Conservation (phyloP, 1,140 invertebrate genomes). For the Batillaria attramentaria region DNA sequence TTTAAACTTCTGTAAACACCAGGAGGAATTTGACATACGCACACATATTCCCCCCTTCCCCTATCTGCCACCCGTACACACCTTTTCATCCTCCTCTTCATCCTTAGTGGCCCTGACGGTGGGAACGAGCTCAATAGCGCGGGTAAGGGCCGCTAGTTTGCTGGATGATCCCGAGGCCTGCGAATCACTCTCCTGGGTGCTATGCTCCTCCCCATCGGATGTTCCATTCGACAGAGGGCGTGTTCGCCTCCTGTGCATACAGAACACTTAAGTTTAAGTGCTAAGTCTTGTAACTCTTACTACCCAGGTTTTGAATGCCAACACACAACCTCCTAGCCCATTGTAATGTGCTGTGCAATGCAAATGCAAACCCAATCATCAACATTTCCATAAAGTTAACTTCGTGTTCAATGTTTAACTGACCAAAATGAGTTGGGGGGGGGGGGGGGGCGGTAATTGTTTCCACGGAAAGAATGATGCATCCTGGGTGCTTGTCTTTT, state of each 20-base stretch:
- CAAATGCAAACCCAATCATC: neutral
- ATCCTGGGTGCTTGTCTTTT: no score
- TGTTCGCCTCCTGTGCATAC: conserved; percentile 49
- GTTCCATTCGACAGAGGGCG: conserved; percentile 56
- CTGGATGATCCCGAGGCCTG: conserved; percentile 35
- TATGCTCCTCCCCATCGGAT: conserved; percentile 51
- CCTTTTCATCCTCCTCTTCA: conserved; percentile 13
- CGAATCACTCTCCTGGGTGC: conserved; percentile 42
- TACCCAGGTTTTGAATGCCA: no score
- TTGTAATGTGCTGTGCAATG: neutral
- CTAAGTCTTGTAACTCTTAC: no score
- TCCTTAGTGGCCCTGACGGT: neutral
- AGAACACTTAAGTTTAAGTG: neutral
- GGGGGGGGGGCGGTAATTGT: no score
- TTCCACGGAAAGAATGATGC: no score
- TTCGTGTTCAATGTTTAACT: no score
- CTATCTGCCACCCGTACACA: no score
- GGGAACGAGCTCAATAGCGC: conserved; percentile 28
- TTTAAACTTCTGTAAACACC: no score
- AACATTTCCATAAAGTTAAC: no score
- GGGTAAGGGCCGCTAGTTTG: conserved; percentile 39
- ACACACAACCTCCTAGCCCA: neutral
- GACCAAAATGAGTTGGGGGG: no score
- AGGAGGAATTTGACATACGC: no score
- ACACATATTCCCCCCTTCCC: no score